Base-by-base conservation (phyloP, 2,797 vertebrate genomes). In the Alca torda region DNA sequence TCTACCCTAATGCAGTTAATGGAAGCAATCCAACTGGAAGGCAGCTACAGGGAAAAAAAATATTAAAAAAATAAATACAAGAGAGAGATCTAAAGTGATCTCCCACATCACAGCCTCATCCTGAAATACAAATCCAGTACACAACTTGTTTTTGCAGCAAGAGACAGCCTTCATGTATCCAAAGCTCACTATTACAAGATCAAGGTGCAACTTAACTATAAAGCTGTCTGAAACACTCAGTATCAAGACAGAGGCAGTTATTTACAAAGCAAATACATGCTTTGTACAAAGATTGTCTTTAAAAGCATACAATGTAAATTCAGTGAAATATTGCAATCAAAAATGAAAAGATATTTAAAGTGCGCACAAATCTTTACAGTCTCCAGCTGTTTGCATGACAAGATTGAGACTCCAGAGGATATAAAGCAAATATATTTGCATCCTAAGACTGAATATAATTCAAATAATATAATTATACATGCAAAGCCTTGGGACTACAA, bases 111-210 rank as follows among this genome's bases (percentile, higher is more conserved):
- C 39, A 21, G 57, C 45, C 73, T 92, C 87, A 73, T 67, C 79
- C 73, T 82, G 87, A 93, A 86, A 91, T 25, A 90, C 69, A 96
- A 90, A 94, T 33, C 65, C 63, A 73, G 87, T 35, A 83, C 83
- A 80, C 0, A 0, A 73, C 45, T 94, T 91, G 73, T 63, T 82
- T 95, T 56, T 91, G 87, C 87, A 88, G 75, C 48, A 53, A 41
- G 87, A 94, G 69, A 90, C 83, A 96, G 95, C 91, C 90, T 95
- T 93, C 88, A 89, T 89, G 90, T 91, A 89, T 41, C 64, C 77
- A 88, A 90, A 95, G 68, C 84, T 95, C 84, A 80, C 93, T 83
- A 95, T 67, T 84, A 83, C 64, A 75, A 96, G 91, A 96, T 96
- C 91, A 97, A 96, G 93, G 94, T 92, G 64, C 74, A 89, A 87